Evolutionary conservation across 2,888 invertebrate genomes (phyloP).

Genomic region (Idaea biselata): DNA sequence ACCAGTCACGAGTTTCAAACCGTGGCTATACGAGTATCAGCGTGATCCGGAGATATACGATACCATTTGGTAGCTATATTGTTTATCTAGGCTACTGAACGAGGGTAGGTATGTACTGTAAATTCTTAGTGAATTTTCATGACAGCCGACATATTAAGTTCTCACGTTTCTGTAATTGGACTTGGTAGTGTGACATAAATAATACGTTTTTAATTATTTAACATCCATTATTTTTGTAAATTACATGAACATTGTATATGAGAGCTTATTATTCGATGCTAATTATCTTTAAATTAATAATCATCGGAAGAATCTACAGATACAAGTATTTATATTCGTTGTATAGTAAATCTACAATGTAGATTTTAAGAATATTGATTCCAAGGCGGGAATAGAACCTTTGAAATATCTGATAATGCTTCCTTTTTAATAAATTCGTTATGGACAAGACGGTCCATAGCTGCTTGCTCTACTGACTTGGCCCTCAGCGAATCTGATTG

Average conservation of each 20-base stretch:
- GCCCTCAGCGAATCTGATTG: slow-evolving; percentile 72
- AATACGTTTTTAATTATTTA: neutral
- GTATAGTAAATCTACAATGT: no score
- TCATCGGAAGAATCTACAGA: no score
- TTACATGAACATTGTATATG: no score
- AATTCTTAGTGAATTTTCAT: neutral
- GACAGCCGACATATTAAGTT: neutral
- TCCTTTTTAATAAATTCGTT: slow-evolving; percentile 21
- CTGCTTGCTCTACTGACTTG: slow-evolving; percentile 72
- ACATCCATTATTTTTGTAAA: neutral
- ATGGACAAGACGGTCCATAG: slow-evolving; percentile 32
- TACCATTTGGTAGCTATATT: neutral
- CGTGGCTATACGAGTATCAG: neutral
- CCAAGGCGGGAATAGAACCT: slow-evolving; percentile 1
- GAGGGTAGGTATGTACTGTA: no score
- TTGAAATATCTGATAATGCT: slow-evolving; percentile 3
- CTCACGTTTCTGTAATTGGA: neutral
- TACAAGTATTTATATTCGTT: no score
- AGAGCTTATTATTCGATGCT: no score
- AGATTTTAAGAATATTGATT: neutral
- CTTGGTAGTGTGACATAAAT: neutral
- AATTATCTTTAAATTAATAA: no score
- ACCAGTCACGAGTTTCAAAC: slow-evolving; percentile 2
- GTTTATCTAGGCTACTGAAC: neutral
- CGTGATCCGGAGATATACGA: neutral